Evolutionary conservation across 2,113 vertebrate genomes (phyloP), one percentile per base, ranked within the genome.

Genomic region (Lophius piscatorius): DNA sequence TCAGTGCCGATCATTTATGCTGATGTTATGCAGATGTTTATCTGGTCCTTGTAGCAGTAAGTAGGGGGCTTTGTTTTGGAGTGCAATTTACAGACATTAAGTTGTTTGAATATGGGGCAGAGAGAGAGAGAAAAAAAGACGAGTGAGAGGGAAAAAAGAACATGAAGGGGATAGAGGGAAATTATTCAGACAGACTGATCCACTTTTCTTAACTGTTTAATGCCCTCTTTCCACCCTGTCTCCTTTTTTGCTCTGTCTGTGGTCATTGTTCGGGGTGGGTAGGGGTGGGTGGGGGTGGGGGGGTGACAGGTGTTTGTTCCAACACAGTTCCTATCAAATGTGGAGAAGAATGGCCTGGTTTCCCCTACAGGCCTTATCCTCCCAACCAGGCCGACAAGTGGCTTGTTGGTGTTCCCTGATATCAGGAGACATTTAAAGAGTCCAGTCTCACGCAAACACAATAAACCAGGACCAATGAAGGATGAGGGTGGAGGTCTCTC

Each of bases 231-330:
- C n/a, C 18, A 58, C 70, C n/a, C 62, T 35, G 45, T 63, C 65
- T 46, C 50, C 55, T 20, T 35, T 22, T 57, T 54, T 31, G 61
- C 45, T 68, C 35, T 66, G 78, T 83, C 83, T 75, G 58, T 62
- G 80, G 72, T 74, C 79, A 84, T 84, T 86, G 85, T 79, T 72
- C n/a, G n/a, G n/a, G 29, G 29, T 8, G 9, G 29, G 29, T 10
- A 10, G 29, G 1, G 29, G 26, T 8, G 26, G 26, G 4, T 4
- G 29, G 9, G 8, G 35, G 31, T 20, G 40, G 58, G 23, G 41
- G 54, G 70, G 42, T 76, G 84, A 84, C 84, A 84, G 87, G 83
- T 87, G 85, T 82, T 89, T 83, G 83, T 89, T 88, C 82, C 78
- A 63, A 81, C 76, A 82, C 78, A 82, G 85, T 88, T 84, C 82